These are phyloP conservation scores for Melanotaenia parkinsoni DNA, from an alignment of 2,797 vertebrate genomes.

Conservation along the genomic window DNA sequence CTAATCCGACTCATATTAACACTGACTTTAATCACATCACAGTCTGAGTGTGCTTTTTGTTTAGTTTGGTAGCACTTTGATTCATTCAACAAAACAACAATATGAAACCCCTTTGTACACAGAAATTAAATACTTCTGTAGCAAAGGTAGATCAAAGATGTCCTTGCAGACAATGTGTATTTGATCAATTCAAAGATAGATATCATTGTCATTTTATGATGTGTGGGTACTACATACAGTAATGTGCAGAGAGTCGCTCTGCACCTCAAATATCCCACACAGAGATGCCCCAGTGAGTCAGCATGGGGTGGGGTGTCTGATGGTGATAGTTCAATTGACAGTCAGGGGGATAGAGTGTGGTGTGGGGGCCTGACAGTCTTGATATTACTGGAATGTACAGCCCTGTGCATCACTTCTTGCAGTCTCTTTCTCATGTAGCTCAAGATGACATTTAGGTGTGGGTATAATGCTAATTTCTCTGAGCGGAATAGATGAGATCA, in stretches of 20 bases:
- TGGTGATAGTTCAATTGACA: conserved; percentile 52
- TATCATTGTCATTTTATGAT: conserved; percentile 1
- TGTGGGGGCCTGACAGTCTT: conserved; percentile 51
- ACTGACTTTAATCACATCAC: conserved; percentile 54
- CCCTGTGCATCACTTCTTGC: conserved; percentile 46
- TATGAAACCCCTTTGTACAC: conserved; percentile 58
- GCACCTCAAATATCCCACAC: conserved; percentile 28
- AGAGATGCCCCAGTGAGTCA: conserved; percentile 70
- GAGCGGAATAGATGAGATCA: conserved; percentile 60
- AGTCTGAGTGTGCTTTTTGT: conserved; percentile 50
- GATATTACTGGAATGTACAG: conserved; percentile 75
- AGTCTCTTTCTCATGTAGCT: conserved; percentile 31
- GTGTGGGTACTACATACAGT: conserved; percentile 5
- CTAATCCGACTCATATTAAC: conserved; percentile 61
- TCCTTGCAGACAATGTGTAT: neutral
- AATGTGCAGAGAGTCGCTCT: neutral
- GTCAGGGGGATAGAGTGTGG: conserved; percentile 37
- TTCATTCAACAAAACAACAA: conserved; percentile 77
- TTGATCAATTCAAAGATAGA: conserved; percentile 12
- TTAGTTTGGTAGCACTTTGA: conserved; percentile 72
- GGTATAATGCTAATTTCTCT: conserved; percentile 51
- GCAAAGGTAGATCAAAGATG: conserved; percentile 47
- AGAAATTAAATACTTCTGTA: conserved; percentile 32
- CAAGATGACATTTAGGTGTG: conserved; percentile 71
- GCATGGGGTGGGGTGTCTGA: conserved; percentile 31